Evolutionary conservation across 2,113 vertebrate species (phyloP).

Genomic region (Polypterus bichir): DNA sequence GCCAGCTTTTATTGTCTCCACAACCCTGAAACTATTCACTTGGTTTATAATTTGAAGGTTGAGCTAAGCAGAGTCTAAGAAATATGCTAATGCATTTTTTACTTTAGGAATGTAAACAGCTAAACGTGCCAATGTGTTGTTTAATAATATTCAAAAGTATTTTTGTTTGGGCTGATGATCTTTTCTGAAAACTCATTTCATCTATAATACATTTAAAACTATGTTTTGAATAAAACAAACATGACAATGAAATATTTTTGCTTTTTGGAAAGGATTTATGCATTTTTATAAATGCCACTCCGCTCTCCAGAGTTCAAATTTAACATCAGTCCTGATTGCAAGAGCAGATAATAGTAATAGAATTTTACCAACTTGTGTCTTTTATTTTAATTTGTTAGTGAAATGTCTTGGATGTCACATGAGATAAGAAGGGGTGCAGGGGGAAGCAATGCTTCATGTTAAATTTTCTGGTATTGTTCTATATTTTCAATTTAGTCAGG

Average conservation of each 20-base stretch:
- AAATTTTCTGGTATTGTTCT: too few relatives aligned
- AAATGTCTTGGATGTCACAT: slow-evolving; percentile 14
- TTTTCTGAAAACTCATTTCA: not conserved
- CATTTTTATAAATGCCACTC: slow-evolving; percentile 13
- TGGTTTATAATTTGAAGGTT: too few relatives aligned
- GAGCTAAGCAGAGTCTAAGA: too few relatives aligned
- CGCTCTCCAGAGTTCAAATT: slow-evolving; percentile 48
- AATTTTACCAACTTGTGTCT: slow-evolving; percentile 49
- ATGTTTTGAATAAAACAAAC: slow-evolving; percentile 1
- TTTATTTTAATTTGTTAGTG: slow-evolving; percentile 45
- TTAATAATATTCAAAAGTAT: too few relatives aligned
- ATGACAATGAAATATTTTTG: slow-evolving; percentile 6
- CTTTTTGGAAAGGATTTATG: slow-evolving; percentile 1
- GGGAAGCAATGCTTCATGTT: slow-evolving; percentile 8
- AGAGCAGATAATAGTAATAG: slow-evolving; percentile 73
- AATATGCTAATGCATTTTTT: too few relatives aligned
- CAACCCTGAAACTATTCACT: too few relatives aligned
- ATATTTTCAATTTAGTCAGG: too few relatives aligned
- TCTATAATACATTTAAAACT: slow-evolving; percentile 3
- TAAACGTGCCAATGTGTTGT: too few relatives aligned
- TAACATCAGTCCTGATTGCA: slow-evolving; percentile 46
- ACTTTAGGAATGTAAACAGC: too few relatives aligned
- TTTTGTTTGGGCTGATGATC: too few relatives aligned
- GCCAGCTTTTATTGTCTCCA: too few relatives aligned
- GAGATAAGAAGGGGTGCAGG: slow-evolving; percentile 23